Evolutionary conservation across 2,888 invertebrate genomes (phyloP).

Genomic region (Drosophila engyochracea): DNA sequence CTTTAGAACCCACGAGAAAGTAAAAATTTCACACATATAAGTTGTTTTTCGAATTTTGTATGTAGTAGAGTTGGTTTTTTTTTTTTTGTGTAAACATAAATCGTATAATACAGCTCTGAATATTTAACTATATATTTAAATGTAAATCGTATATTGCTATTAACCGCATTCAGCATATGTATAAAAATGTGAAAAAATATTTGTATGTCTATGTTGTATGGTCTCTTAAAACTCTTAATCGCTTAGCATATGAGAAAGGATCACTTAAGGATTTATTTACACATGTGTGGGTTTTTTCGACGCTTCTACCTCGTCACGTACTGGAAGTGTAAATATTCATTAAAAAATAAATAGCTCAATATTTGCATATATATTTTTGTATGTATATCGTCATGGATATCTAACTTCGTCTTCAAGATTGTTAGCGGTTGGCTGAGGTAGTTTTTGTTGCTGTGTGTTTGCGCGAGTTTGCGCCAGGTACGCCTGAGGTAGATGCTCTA

Average conservation of each 20-base stretch:
- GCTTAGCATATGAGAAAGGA: slow-evolving; percentile 81
- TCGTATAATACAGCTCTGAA: slow-evolving; percentile 69
- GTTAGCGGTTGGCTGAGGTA: slow-evolving; percentile 45
- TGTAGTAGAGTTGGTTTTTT: slow-evolving; percentile 13
- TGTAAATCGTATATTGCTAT: slow-evolving; percentile 77
- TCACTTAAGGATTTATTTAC: slow-evolving; percentile 80
- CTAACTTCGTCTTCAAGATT: slow-evolving; percentile 25
- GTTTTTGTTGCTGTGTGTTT: slow-evolving; percentile 35
- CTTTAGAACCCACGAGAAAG: background rate
- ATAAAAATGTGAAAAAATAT: slow-evolving; percentile 66
- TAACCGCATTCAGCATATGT: slow-evolving; percentile 60
- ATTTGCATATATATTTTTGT: slow-evolving; percentile 67
- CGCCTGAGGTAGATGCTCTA: slow-evolving; percentile 73
- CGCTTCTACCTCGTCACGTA: slow-evolving; percentile 69
- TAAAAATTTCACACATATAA: background rate
- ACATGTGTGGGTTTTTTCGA: slow-evolving; percentile 66
- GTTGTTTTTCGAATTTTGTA: slow-evolving; percentile 26
- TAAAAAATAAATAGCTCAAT: slow-evolving; percentile 78
- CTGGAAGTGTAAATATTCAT: slow-evolving; percentile 73
- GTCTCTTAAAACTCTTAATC: slow-evolving; percentile 72
- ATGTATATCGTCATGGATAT: slow-evolving; percentile 19
- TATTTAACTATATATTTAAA: slow-evolving; percentile 63
- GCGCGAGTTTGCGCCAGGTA: slow-evolving; percentile 76
- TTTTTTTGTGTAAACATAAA: slow-evolving; percentile 66
- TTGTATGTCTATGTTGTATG: slow-evolving; percentile 41